phyloP scores from a whole-genome alignment of 2,888 invertebrate genomes.

The Agrotis puta region DNA sequence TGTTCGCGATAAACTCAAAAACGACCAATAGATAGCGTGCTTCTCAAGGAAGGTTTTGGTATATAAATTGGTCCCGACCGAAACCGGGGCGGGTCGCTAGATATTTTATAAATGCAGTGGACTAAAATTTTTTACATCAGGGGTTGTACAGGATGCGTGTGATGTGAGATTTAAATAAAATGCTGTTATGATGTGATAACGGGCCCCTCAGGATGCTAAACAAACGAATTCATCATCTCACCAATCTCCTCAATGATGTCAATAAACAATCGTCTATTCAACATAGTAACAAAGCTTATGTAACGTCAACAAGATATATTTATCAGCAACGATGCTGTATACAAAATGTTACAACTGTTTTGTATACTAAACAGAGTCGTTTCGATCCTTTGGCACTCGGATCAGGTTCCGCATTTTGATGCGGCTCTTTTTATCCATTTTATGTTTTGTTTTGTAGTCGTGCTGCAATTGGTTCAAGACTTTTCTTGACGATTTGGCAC shows the following conservation, averaged over 20 bases:
- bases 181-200: too few relatives aligned
- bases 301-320: conserved; percentile 38
- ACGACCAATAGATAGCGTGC: too few relatives aligned
- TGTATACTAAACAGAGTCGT: conserved; percentile 54
- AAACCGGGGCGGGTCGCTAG: too few relatives aligned
- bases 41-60: too few relatives aligned
- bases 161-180: too few relatives aligned
- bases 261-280: conserved; percentile 38
- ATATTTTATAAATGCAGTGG: too few relatives aligned
- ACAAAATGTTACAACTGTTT: conserved; percentile 48
- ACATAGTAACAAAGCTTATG: conserved; percentile 30
- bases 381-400: conserved; percentile 41
- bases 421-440: conserved; percentile 10
- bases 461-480: background rate
- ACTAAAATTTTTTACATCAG: too few relatives aligned
- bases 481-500: background rate
- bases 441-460: conserved; percentile 24
- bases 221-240: background rate
- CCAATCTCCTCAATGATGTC: background rate
- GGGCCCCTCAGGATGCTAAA: background rate
- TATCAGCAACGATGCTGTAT: conserved; percentile 41
- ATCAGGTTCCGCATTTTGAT: conserved; percentile 46
- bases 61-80: too few relatives aligned
- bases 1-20: too few relatives aligned
- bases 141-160: too few relatives aligned